Evolutionary conservation across 2,888 invertebrate species (phyloP), one percentile per base, ranked within the genome.

Genomic region (Nemoura dubitans): DNA sequence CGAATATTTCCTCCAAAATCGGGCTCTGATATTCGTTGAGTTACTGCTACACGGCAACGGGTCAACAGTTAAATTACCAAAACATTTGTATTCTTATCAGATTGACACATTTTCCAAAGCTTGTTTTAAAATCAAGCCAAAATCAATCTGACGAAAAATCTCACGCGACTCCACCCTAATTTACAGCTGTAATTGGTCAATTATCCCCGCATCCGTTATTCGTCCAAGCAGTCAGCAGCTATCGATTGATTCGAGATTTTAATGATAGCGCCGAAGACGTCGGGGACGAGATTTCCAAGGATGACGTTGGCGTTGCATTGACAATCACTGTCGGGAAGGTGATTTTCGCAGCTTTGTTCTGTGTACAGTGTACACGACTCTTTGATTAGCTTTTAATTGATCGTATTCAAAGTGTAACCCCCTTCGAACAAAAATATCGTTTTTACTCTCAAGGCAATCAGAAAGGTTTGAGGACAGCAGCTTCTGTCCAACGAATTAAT

Each of bases 321-420:
- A 25, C 76, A 76, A 76, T 76, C 76, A 5, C 76, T 76, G n/a
- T 76, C 76, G 76, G 76, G 76, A 76, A 76, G 76, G 76, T 76
- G 3, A 78, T 78, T 59, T 59, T 59, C 59, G 14, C 16, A 21
- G 59, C 59, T 59, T 59, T 59, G 14, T 59, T 59, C 2, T 59
- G 16, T 21, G 16, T 59, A 16, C 36, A 6, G 5, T 36, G 36
- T 36, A 36, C 36, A 59, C 59, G 14, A 21, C 59, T 59, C 59
- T 59, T 10, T 59, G 16, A 59, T 59, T 10, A 21, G 59, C 3
- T 59, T 21, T 59, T 59, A 10, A 59, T 59, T 59, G 59, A 59
- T 59, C 59, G 16, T 21, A 59, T 21, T 59, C 14, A 21, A 59
- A 59, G 59, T 59, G 59, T 36, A 59, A 59, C 36, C 59, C n/a